These are phyloP conservation scores for Drosophila prostipennis DNA, from an alignment of 2,888 invertebrate species.

Conservation along the genomic window DNA sequence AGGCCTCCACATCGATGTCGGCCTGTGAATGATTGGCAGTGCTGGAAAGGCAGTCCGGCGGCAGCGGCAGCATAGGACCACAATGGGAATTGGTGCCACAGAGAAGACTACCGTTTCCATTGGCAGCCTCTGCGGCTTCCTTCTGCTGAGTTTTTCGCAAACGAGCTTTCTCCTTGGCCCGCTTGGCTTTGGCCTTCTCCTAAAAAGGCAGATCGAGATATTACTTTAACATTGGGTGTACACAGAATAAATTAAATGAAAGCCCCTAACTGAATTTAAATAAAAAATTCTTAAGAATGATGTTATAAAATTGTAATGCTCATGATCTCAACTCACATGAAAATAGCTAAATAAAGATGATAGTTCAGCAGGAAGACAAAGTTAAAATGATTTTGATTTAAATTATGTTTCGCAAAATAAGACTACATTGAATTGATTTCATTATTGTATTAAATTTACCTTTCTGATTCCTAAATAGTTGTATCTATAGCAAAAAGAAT, in stretches of 20 bases:
- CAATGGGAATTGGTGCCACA: constrained; percentile 77
- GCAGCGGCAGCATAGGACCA: constrained; percentile 81
- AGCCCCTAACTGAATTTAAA: neutral
- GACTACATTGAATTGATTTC: neutral
- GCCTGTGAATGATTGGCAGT: constrained; percentile 44
- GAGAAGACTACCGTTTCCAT: constrained; percentile 47
- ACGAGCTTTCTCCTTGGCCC: constrained; percentile 89
- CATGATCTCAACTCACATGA: neutral
- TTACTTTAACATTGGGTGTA: neutral
- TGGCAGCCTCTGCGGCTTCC: constrained; percentile 59
- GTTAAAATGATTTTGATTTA: neutral
- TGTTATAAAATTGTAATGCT: too few relatives aligned
- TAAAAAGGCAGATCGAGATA: constrained; percentile 67
- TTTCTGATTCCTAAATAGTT: constrained; percentile 4
- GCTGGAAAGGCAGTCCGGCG: constrained; percentile 79
- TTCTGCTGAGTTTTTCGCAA: constrained; percentile 86
- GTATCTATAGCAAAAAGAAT: neutral
- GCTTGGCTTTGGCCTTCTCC: constrained; percentile 89
- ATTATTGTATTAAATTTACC: neutral
- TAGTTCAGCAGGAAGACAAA: neutral
- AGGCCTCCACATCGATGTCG: constrained; percentile 83
- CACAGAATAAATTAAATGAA: neutral
- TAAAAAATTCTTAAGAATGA: neutral
- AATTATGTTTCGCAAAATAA: neutral
- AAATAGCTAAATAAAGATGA: neutral